A percentile compares a stretch with the other conserved stretches of the same genome.
These are phyloP conservation scores for Petroica traversi DNA, from an alignment of 2,113 vertebrate genomes.

Conservation along the genomic window DNA sequence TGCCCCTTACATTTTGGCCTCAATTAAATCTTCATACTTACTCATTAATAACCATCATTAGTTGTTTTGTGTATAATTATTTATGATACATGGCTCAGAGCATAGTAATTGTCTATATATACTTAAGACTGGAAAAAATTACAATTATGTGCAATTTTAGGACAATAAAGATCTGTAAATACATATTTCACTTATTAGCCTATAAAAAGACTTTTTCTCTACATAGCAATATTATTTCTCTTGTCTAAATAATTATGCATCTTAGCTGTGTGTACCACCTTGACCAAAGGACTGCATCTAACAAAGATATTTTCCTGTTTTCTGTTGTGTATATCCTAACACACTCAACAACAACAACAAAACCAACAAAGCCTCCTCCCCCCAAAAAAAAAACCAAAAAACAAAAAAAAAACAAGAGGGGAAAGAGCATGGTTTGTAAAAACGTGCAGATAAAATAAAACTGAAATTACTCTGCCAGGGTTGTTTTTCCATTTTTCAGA, in stretches of 20 bases:
- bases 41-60: not conserved
- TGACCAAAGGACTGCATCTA: not conserved
- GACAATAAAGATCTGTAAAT: not conserved
- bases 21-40: not conserved
- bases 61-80: not conserved
- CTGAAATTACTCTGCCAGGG: not conserved
- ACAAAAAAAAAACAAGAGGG: rapidly evolving
- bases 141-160: not conserved
- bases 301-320: not conserved
- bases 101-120: not conserved
- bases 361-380: too few relatives aligned
- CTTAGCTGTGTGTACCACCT: not conserved
- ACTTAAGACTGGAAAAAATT: not conserved
- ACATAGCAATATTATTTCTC: not conserved
- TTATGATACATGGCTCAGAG: not conserved
- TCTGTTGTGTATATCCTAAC: not conserved
- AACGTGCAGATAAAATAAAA: not conserved
- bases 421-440: not conserved
- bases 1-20: not conserved
- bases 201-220: not conserved
- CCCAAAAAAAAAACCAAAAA: too few relatives aligned
- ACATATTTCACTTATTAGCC: not conserved
- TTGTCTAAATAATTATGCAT: not conserved
- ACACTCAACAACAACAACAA: not conserved
- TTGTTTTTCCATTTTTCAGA: not conserved